A percentile compares a stretch with the other conserved stretches of the same genome.
These are phyloP conservation scores for Epirrhoe alternata DNA, from an alignment of 2,888 invertebrate genomes.

Conservation along the genomic window DNA sequence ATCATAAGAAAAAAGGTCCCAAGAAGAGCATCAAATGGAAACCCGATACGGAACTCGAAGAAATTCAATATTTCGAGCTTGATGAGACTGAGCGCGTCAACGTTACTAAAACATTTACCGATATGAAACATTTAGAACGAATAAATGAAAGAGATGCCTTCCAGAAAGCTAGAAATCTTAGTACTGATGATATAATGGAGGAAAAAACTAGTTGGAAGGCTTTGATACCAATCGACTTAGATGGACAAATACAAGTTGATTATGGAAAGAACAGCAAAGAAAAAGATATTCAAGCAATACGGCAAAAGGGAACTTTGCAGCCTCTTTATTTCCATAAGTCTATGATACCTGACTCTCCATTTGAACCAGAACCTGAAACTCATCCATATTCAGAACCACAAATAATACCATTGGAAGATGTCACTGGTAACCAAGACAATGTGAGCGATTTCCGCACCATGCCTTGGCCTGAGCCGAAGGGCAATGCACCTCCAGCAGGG, in stretches of 20 bases:
- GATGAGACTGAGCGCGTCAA: constrained; percentile 98
- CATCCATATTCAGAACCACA: constrained; percentile 91
- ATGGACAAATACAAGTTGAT: constrained; percentile 87
- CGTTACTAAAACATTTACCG: constrained; percentile 95
- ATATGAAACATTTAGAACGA: constrained; percentile 96
- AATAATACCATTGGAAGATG: constrained; percentile 95
- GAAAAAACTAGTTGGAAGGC: constrained; percentile 91
- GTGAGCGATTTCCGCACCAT: constrained; percentile 90
- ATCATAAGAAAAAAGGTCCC: constrained; percentile 90
- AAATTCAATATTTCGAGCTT: constrained; percentile 95
- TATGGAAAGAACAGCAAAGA: constrained; percentile 93
- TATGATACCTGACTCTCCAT: constrained; percentile 94
- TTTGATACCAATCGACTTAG: constrained; percentile 88
- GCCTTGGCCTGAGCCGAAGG: constrained; percentile 94
- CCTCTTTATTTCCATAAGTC: constrained; percentile 92
- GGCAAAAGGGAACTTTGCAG: constrained; percentile 93
- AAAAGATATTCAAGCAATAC: constrained; percentile 93
- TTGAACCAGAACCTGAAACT: constrained; percentile 94
- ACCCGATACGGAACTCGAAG: constrained; percentile 91
- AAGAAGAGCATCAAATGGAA: constrained; percentile 94
- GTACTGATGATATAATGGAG: constrained; percentile 92
- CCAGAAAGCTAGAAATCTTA: constrained; percentile 90
- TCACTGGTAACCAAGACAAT: constrained; percentile 92
- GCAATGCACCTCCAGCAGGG: constrained; percentile 78
- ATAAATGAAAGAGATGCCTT: constrained; percentile 93